These are phyloP conservation scores for Aporrectodea caliginosa DNA, from an alignment of 1,140 invertebrate genomes.

Conservation along the genomic window DNA sequence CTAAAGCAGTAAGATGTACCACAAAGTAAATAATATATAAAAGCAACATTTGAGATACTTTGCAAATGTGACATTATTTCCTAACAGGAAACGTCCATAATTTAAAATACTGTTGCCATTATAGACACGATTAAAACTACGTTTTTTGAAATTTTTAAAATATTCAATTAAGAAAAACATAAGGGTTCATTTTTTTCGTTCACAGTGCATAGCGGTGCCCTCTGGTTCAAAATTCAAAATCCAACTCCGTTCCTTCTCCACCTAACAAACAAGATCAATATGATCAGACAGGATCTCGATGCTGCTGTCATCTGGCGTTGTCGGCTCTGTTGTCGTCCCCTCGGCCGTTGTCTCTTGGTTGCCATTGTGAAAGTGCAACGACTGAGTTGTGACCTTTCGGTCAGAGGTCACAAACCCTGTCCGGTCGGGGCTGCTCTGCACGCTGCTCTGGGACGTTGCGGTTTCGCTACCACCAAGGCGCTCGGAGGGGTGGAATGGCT, in stretches of 20 bases:
- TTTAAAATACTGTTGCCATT: no score
- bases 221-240: no score
- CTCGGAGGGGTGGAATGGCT: background rate
- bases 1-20: no score
- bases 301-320: background rate
- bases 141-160: no score
- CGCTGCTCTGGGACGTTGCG: background rate
- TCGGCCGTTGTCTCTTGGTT: background rate
- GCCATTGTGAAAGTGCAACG: background rate
- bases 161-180: no score
- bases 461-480: background rate
- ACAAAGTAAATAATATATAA: no score
- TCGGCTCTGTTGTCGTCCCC: background rate
- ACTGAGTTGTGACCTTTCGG: background rate
- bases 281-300: background rate
- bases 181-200: no score
- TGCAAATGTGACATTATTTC: no score
- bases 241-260: background rate
- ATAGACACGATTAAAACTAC: no score
- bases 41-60: no score
- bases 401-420: background rate
- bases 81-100: no score
- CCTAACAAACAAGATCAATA: background rate
- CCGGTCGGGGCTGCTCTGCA: background rate
- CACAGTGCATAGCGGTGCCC: no score